Conservation (phyloP, 2,797 vertebrate genomes). For the Sebastes hubbsi region DNA sequence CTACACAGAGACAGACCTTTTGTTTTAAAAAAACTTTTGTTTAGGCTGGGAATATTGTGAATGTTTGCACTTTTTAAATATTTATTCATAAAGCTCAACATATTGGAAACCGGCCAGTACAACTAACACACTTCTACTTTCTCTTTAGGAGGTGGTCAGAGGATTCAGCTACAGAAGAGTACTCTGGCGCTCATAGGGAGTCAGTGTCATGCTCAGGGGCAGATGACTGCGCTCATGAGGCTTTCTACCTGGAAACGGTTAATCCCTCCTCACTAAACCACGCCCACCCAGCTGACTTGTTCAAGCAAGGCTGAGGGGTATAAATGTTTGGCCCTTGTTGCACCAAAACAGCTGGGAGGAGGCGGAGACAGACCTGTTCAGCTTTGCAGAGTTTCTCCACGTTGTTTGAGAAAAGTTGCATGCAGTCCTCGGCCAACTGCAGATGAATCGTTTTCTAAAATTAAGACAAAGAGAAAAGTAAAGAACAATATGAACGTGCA, state of each 20-base stretch:
- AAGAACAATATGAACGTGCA: background rate
- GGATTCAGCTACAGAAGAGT: background rate
- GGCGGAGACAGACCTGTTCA: constrained; percentile 87
- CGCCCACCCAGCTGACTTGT: background rate
- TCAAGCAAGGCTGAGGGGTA: background rate
- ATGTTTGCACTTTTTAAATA: background rate
- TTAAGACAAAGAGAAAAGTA: background rate
- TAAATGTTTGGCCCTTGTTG: background rate
- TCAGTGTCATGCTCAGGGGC: background rate
- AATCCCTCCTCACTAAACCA: background rate
- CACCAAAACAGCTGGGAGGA: background rate
- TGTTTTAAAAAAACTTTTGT: background rate
- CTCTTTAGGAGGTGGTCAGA: background rate
- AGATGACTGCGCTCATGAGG: background rate
- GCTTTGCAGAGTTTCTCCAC: constrained; percentile 96
- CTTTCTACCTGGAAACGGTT: background rate
- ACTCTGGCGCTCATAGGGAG: no score
- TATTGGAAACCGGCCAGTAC: background rate
- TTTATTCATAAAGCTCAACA: no score
- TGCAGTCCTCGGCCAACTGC: constrained; percentile 94
- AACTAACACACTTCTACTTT: background rate
- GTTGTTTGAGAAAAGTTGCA: constrained; percentile 87
- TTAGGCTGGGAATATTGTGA: background rate
- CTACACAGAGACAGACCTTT: constrained; percentile 67
- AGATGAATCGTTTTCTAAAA: constrained; percentile 93